Base-by-base conservation (phyloP, 1,140 invertebrate genomes). In the Cecropterus lyciades region DNA sequence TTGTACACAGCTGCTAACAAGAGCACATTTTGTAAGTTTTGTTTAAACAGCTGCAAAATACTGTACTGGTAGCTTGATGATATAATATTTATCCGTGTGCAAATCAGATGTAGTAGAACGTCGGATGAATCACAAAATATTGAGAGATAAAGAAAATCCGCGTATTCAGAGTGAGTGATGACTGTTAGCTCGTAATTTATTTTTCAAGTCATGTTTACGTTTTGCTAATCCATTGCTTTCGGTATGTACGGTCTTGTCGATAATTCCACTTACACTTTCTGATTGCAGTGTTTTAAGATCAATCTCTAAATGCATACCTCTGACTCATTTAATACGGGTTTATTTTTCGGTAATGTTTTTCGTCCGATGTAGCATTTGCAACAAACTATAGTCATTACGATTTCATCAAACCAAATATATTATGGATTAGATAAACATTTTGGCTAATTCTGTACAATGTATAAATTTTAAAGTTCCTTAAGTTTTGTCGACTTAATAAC, bases 91-190 rank as follows among this genome's bases (percentile, higher is more conserved):
- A 65, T 64, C 64, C 46, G 49, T 52, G 20, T 52, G 27, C 56
- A 30, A 45, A 59, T 59, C 42, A 59, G 56, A 59, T 59, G 45
- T 45, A 59, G 56, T 46, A 24, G 37, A 64, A 49, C 33, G 40
- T 49, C 17, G 49, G 51, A 14, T 70, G 56, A 74, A 40, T 69
- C 67, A 74, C 30, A 51, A 40, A 55, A 48, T 55, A 62, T 59
- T 65, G 66, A 66, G 48, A 69, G 69, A 71, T 66, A 65, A 66
- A 63, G 37, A 71, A 72, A 67, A 56, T 53, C 45, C 59, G 60
- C 20, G 53, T 59, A 67, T 63, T 40, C 42, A 14, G 10, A 2
- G 9, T 40, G 15, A 53, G 51, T 13, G 51, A 40, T 16, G 51
- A 37, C 14, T 53, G 30, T n/a, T 53, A 40, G 4, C 14, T 62